Percentiles rank a stretch among this genome's conserved stretches.
Evolutionary conservation across 2,113 vertebrate genomes (phyloP).

Genomic region (Megaptera novaeangliae): DNA sequence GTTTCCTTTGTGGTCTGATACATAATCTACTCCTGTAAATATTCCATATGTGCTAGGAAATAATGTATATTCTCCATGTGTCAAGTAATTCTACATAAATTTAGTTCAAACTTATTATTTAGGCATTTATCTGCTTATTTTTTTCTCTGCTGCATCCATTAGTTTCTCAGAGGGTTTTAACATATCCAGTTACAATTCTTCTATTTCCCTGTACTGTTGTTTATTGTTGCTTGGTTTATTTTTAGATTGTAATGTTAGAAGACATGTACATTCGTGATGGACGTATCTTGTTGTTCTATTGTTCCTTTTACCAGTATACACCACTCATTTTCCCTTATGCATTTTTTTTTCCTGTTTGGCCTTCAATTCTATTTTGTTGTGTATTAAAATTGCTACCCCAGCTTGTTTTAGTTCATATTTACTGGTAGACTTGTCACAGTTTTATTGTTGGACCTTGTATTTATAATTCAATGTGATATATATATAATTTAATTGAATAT

Average conservation of each 20-base stretch:
- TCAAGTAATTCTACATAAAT: not conserved
- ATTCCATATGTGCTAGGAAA: not conserved
- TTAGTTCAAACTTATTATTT: not conserved
- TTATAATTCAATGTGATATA: not conserved
- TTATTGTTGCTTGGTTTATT: not conserved
- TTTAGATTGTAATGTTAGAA: not conserved
- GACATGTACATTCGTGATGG: not conserved
- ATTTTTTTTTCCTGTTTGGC: not conserved
- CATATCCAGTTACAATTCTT: not conserved
- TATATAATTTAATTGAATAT: not conserved
- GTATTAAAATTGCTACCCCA: not conserved
- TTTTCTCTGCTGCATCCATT: not conserved
- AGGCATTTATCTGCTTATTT: not conserved
- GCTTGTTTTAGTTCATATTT: not conserved
- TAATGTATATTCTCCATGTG: not conserved
- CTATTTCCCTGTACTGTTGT: not conserved
- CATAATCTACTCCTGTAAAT: not conserved
- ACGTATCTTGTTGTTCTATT: not conserved
- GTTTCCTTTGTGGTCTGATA: not conserved
- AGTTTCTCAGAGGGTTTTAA: not conserved
- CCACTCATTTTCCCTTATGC: not conserved
- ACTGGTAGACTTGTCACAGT: not conserved
- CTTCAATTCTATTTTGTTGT: not conserved
- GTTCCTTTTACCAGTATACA: not conserved
- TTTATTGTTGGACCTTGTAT: not conserved